Evolutionary conservation across 2,888 invertebrate genomes (phyloP), one percentile per base, ranked within the genome.

Genomic region (Hydroisotoma schaefferi): DNA sequence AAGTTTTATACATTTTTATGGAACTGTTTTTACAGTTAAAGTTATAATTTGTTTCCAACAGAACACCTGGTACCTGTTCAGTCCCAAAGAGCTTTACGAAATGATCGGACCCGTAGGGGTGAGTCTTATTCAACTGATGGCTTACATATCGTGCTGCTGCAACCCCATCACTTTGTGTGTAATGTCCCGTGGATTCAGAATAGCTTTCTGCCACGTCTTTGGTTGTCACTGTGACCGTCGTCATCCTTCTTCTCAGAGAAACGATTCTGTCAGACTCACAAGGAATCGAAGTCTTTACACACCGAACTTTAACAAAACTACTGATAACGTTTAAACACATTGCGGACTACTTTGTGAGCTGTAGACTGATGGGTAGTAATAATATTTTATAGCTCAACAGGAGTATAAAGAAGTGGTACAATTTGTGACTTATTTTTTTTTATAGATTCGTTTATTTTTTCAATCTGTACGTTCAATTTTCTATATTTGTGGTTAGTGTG

Each of bases 151-250:
- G 49, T 85, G 84, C 73, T 85, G 84, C 74, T 83, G 83, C 73
- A 86, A 86, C 74, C 85, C 85, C 3, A 84, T 86, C 69, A 85
- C 85, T 1, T 65, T 85, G 75, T 85, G 85, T 74, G 85, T 85
- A 75, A 83, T 85, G 83, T 85, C 85, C 76, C 79, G 80, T 57
- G 82, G 82, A 61, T 85, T 85, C 75, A 76, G 85, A n/a, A 82
- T 83, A 67, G 81, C 83, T 6, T 84, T 86, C 73, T 75, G 83
- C 57, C 78, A 81, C 61, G 78, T 82, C 33, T 84, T 85, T 72
- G 79, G 81, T 23, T 82, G 84, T 72, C 75, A 78, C 33, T 70
- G 71, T 43, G 58, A 58, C 15, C 25, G 58, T 12, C 55, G 54
- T n/a, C 52, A 54, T 22, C 27, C 61, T 51, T 38, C 53, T 2